Conservation (phyloP, 2,888 invertebrate species). For the Electrophaes corylata region DNA sequence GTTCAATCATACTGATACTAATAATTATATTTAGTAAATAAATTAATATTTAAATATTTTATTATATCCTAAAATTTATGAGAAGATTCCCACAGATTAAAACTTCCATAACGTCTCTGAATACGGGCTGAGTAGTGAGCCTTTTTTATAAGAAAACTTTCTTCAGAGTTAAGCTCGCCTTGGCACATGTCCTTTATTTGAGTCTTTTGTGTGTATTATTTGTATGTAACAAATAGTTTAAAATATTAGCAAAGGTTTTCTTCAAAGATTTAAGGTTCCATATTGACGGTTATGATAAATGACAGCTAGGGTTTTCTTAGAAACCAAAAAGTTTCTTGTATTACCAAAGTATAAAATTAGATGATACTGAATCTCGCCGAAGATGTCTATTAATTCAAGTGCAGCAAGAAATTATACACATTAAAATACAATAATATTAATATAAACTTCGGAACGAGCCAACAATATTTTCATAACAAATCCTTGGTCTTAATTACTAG, state of each 20-base stretch:
- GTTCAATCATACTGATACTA: neutral
- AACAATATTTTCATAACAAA: conserved; percentile 40
- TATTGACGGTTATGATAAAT: too few relatives aligned
- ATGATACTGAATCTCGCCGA: conserved; percentile 42
- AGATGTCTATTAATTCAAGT: conserved; percentile 57
- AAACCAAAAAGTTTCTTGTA: conserved; percentile 8
- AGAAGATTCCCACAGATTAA: too few relatives aligned
- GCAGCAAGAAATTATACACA: conserved; percentile 47
- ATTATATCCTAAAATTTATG: neutral
- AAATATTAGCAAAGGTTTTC: too few relatives aligned
- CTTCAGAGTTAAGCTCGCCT: too few relatives aligned
- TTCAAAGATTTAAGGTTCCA: too few relatives aligned
- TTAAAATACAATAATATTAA: too few relatives aligned
- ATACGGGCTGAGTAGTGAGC: too few relatives aligned
- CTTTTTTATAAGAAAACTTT: too few relatives aligned
- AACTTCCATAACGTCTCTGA: too few relatives aligned
- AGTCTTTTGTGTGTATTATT: too few relatives aligned
- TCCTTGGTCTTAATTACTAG: conserved; percentile 43
- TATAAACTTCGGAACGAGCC: conserved; percentile 53
- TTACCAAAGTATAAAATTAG: conserved; percentile 34
- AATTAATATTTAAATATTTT: neutral
- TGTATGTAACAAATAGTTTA: too few relatives aligned
- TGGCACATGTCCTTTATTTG: too few relatives aligned
- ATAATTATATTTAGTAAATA: neutral
- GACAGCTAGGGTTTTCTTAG: neutral